Percentiles rank a stretch among this genome's conserved stretches.
These are phyloP conservation scores for Dendrocopos noguchii DNA, from an alignment of 2,113 vertebrate species.

Conservation along the genomic window DNA sequence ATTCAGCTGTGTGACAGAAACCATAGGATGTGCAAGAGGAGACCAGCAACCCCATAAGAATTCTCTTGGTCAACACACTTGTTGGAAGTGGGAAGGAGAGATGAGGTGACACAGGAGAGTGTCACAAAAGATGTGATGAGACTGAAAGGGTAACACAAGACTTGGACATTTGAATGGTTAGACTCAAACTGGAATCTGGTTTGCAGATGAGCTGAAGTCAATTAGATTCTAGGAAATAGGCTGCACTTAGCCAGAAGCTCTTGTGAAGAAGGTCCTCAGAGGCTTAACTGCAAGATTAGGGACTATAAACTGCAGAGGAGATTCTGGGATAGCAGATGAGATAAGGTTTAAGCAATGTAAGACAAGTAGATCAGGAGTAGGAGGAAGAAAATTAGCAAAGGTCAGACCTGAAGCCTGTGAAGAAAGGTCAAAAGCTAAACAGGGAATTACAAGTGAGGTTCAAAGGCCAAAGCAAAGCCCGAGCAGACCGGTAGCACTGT, in stretches of 20 bases:
- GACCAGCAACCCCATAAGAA: too few species aligned
- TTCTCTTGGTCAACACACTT: too few species aligned
- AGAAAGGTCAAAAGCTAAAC: constrained; percentile 22
- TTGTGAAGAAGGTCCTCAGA: neutral
- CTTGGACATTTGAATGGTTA: too few species aligned
- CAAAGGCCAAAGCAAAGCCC: neutral
- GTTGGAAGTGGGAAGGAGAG: too few species aligned
- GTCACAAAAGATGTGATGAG: too few species aligned
- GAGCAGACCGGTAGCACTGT: neutral
- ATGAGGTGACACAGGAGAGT: too few species aligned
- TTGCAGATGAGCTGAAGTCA: neutral
- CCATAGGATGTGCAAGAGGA: too few species aligned
- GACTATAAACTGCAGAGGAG: neutral
- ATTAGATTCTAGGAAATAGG: neutral
- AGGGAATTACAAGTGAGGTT: constrained; percentile 27
- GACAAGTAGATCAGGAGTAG: constrained; percentile 25
- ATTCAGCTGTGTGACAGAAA: too few species aligned
- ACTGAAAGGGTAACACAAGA: too few species aligned
- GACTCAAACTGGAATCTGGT: neutral
- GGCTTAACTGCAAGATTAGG: neutral
- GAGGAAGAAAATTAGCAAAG: constrained; percentile 10
- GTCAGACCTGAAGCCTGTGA: constrained; percentile 2
- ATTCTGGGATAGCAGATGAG: neutral
- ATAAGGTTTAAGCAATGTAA: neutral
- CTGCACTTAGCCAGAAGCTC: neutral